Conservation (phyloP, 2,888 invertebrate genomes). For the Ctenicera cuprea region DNA sequence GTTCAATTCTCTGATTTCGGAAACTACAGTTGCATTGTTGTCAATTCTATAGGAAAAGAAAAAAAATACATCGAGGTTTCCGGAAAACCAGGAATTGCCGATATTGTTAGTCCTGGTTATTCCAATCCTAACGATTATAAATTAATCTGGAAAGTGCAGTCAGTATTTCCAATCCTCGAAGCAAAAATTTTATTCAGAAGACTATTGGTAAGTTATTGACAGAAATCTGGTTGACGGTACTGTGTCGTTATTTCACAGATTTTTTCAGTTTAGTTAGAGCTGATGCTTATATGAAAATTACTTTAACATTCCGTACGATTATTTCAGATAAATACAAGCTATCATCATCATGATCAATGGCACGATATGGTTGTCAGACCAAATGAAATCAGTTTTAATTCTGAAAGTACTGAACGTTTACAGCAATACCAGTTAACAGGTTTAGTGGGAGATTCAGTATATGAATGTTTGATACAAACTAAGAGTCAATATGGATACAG, state of each 20-base stretch:
- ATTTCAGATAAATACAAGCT: conserved; percentile 73
- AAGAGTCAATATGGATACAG: conserved; percentile 77
- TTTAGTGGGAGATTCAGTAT: conserved; percentile 74
- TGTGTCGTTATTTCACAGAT: conserved; percentile 25
- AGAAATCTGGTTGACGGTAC: background rate
- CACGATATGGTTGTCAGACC: conserved; percentile 74
- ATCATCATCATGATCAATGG: conserved; percentile 75
- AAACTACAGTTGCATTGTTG: conserved; percentile 74
- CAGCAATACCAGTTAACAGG: conserved; percentile 73
- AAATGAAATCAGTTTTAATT: conserved; percentile 65
- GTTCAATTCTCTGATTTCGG: conserved; percentile 80
- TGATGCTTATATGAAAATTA: no score
- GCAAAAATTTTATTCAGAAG: conserved; percentile 79
- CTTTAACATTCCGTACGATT: no score
- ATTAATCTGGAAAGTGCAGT: conserved; percentile 80
- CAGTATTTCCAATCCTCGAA: conserved; percentile 79
- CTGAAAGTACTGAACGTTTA: conserved; percentile 68
- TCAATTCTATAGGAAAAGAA: conserved; percentile 71
- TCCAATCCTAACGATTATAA: conserved; percentile 79
- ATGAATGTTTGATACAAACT: conserved; percentile 76
- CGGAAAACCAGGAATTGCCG: conserved; percentile 79
- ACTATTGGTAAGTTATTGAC: conserved; percentile 74
- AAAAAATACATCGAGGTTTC: conserved; percentile 78
- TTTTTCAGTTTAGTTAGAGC: no score
- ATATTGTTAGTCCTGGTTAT: conserved; percentile 77